Evolutionary conservation across 2,113 vertebrate species (phyloP).

Genomic region (Abramis brama): DNA sequence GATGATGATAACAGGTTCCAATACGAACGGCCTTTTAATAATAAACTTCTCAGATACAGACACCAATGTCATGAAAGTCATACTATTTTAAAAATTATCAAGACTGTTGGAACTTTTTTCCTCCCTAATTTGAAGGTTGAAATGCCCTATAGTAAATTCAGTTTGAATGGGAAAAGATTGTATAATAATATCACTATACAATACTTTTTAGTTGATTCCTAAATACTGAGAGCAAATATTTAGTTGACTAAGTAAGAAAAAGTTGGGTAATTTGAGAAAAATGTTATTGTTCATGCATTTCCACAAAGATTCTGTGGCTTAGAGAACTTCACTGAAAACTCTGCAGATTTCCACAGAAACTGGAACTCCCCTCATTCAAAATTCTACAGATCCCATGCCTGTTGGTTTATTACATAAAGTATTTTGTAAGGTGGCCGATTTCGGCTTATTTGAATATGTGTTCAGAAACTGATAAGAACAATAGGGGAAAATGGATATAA

Average conservation of each 20-base stretch:
- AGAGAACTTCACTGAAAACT: background rate
- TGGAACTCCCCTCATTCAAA: background rate
- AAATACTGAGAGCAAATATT: background rate
- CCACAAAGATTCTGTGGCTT: background rate
- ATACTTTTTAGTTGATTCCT: background rate
- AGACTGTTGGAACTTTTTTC: background rate
- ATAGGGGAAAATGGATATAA: too few species aligned
- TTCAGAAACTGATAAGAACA: too few species aligned
- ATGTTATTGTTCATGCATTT: background rate
- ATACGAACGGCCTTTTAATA: too few species aligned
- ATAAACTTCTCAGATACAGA: too few species aligned
- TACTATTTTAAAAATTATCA: background rate
- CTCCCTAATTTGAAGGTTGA: background rate
- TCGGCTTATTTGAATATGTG: too few species aligned
- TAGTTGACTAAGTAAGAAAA: background rate
- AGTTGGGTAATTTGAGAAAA: background rate
- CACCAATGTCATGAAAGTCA: background rate
- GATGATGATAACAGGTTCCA: too few species aligned
- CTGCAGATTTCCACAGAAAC: background rate
- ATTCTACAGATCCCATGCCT: background rate
- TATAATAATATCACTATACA: background rate
- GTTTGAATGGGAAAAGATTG: background rate
- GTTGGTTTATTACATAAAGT: background rate
- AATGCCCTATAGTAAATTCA: too few species aligned
- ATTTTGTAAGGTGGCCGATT: background rate